Evolutionary conservation across 2,113 vertebrate species (phyloP), one percentile per base, ranked within the genome.

Genomic region (Thalassarche chlororhynchos): DNA sequence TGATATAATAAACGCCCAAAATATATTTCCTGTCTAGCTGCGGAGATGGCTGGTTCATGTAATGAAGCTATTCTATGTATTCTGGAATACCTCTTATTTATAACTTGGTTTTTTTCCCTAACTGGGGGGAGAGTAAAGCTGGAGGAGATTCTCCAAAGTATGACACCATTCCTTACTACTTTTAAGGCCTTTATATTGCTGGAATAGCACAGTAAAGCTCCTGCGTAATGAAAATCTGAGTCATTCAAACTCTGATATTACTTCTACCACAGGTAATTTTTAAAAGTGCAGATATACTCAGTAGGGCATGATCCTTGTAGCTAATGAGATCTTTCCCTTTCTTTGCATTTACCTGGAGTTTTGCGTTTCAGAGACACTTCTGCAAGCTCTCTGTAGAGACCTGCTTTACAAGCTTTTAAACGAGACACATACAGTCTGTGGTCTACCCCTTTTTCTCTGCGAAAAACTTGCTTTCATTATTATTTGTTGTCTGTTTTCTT

Each of bases 131-230:
- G 14, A 47, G 19, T 17, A 55, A 84, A 87, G 29, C 42, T 75
- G 47, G 68, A 47, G 28, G 46, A 84, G 28, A 55, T 84, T 62
- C 26, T 89, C 60, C n/a, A 7, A 78, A 77, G 17, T 28, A 26
- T 25, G 28, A n/a, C 21, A 66, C 15, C 12, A 8, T 66, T 78
- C 55, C 42, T 75, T 52, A 21, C 84, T 49, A 5, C 23, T 78
- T 92, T 34, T 87, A 61, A 93, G 61, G 57, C 80, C 60, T 90
- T 75, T 29, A 44, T 81, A 68, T 89, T 93, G 64, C 90, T 70
- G 77, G 40, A 75, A 58, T 44, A 81, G 65, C 52, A 20, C 3
- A 18, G 65, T 55, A 90, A 93, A 95, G 17, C 92, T 78, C 65
- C 40, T 36, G 44, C 0, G 0, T 76, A 64, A 89, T 91, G 89